A percentile compares a stretch with the other conserved stretches of the same genome.
These are phyloP conservation scores for Cotesia congregata DNA, from an alignment of 2,888 invertebrate species.

Conservation along the genomic window DNA sequence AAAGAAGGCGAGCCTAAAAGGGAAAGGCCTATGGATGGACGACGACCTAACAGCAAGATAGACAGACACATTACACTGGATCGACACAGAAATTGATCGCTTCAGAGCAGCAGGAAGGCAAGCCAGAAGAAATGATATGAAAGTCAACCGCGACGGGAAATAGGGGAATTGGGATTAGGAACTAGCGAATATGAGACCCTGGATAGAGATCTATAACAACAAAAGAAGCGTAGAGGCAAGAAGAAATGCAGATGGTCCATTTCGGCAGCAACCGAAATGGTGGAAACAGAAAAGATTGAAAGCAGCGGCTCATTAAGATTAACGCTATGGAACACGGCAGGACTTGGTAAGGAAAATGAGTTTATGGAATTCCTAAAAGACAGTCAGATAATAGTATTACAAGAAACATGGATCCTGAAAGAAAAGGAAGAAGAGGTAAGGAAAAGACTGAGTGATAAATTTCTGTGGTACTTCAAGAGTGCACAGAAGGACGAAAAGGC, in stretches of 20 bases:
- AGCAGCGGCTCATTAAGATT: background rate
- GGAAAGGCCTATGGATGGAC: background rate
- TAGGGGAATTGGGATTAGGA: background rate
- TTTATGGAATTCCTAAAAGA: background rate
- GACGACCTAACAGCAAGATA: background rate
- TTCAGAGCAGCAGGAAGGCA: background rate
- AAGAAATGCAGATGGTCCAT: background rate
- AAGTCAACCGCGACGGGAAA: background rate
- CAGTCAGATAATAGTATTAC: background rate
- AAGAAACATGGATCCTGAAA: background rate
- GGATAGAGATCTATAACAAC: background rate
- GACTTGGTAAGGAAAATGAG: background rate
- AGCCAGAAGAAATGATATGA: background rate
- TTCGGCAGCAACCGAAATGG: background rate
- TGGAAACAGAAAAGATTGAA: background rate
- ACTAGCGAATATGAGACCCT: background rate
- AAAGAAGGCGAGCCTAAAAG: background rate
- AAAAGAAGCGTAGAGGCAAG: background rate
- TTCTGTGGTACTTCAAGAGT: background rate
- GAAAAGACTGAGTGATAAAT: background rate
- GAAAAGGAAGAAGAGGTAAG: background rate
- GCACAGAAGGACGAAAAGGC: background rate
- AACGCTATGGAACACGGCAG: background rate
- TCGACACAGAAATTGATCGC: background rate
- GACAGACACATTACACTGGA: background rate